Conservation (phyloP, 1,140 invertebrate genomes). For the Galleria mellonella region DNA sequence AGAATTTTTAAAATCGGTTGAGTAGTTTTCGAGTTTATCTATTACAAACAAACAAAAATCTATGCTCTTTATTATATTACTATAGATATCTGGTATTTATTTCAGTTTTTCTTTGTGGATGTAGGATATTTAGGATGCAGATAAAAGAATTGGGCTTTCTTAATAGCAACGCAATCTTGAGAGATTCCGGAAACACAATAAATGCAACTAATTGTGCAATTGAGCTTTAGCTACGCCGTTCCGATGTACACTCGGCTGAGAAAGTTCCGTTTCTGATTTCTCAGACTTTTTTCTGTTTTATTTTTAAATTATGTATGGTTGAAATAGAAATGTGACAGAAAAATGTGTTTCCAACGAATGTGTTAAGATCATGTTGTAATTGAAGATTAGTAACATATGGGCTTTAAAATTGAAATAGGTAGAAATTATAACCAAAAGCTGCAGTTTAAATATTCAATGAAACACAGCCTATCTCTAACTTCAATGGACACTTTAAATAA, state of each 20-base stretch:
- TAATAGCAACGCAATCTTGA: constrained; percentile 27
- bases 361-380: no score
- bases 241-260: constrained; percentile 5
- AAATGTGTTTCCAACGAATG: no score
- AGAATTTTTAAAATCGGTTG: no score
- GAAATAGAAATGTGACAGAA: no score
- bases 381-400: no score
- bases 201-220: constrained; percentile 53
- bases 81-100: not conserved
- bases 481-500: constrained; percentile 5
- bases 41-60: no score
- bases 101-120: not conserved
- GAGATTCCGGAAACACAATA: constrained; percentile 50
- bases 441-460: not conserved
- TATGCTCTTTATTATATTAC: no score
- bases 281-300: not conserved
- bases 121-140: no score
- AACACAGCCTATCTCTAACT: constrained; percentile 1
- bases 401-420: no score
- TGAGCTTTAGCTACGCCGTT: constrained; percentile 38
- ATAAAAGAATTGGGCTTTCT: constrained; percentile 5
- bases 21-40: no score
- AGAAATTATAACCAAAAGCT: no score
- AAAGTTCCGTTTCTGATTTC: constrained; percentile 2
- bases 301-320: no score